Evolutionary conservation across 1,140 invertebrate genomes (phyloP).

Genomic region (Caenorhabditis remanei): DNA sequence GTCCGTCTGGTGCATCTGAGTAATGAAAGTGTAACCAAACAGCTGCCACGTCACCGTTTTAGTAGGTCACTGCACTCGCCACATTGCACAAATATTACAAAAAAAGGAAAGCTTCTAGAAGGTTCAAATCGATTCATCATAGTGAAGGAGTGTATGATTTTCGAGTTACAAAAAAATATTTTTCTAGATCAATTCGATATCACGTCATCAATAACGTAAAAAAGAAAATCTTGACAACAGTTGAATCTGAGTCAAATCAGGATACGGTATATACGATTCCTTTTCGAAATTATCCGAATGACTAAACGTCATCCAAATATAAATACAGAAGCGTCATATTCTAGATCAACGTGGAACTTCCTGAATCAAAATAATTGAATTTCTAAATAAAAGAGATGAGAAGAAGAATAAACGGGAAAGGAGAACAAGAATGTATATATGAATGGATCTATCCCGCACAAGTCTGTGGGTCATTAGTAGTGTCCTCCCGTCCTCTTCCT

Average conservation of each 20-base stretch:
- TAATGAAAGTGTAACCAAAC: conserved; percentile 24
- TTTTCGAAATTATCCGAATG: no score
- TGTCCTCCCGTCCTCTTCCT: neutral
- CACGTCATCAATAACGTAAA: no score
- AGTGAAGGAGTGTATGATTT: no score
- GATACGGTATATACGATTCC: no score
- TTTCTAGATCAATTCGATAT: no score
- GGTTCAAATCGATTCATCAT: no score
- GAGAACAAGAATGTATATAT: conserved; percentile 3
- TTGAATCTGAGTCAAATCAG: no score
- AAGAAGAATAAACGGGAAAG: neutral
- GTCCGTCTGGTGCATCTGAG: neutral
- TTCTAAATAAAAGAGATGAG: neutral
- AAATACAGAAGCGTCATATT: no score
- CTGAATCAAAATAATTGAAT: conserved; percentile 5
- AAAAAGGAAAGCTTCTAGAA: no score
- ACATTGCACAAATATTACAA: neutral
- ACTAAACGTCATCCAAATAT: no score
- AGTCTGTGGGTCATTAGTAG: neutral
- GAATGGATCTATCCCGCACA: neutral
- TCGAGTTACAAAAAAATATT: no score
- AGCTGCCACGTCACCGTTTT: conserved; percentile 43
- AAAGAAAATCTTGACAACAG: no score
- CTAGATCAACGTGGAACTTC: conserved; percentile 7
- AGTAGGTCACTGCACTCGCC: neutral